A percentile compares a stretch with the other conserved stretches of the same genome.
Evolutionary conservation across 2,888 invertebrate species (phyloP).

Genomic region (Rugalucina vietnamica): DNA sequence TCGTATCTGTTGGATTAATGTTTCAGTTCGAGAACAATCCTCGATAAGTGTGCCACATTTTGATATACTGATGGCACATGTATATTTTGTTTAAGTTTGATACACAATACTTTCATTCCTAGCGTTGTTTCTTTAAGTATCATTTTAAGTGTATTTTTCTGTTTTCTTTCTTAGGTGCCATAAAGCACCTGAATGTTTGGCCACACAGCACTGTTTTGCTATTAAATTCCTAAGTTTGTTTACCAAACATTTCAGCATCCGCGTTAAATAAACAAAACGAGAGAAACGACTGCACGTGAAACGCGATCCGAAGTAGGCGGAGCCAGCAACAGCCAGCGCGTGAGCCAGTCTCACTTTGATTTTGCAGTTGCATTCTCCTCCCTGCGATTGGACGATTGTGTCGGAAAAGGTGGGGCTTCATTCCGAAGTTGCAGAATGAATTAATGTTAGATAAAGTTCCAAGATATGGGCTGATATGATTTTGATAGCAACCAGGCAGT

Average conservation of each 20-base stretch:
- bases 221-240: slow-evolving; percentile 9
- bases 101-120: too few species aligned
- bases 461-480: slow-evolving; percentile 18
- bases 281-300: slow-evolving; percentile 1
- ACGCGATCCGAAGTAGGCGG: neutral
- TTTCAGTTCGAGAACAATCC: too few species aligned
- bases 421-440: neutral
- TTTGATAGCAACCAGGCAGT: slow-evolving; percentile 8
- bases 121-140: neutral
- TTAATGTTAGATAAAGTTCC: slow-evolving; percentile 11
- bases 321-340: neutral
- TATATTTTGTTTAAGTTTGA: too few species aligned
- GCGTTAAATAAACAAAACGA: slow-evolving; percentile 17
- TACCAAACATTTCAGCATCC: slow-evolving; percentile 7
- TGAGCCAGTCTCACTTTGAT: neutral
- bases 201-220: slow-evolving; percentile 5
- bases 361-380: neutral
- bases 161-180: neutral
- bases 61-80: too few species aligned
- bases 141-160: neutral
- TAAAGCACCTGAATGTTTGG: slow-evolving; percentile 11
- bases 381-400: neutral
- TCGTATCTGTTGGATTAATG: too few species aligned
- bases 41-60: too few species aligned
- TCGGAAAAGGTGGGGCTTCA: neutral